Base-by-base conservation (phyloP, 2,797 vertebrate species). In the Mus minutoides region DNA sequence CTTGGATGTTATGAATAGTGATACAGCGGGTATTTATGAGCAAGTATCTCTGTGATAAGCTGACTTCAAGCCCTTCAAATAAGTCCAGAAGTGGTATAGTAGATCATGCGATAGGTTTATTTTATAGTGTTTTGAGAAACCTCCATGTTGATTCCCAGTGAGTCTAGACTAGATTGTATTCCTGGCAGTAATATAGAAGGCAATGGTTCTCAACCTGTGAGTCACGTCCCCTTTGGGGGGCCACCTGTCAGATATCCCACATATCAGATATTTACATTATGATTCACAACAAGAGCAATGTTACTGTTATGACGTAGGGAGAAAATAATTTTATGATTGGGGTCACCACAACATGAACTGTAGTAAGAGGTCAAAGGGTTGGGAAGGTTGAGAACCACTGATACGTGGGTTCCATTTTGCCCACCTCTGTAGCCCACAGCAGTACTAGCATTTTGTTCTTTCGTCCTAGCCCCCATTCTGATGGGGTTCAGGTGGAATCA, bases 391-490 rank as follows among this genome's bases (percentile, higher is more conserved):
- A n/a, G 31, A 85, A 49, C 6, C 31, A 14, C 1, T n/a, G 60
- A 6, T n/a, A 13, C 3, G 19, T 3, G 2, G 13, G 24, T 12
- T 87, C 14, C 49, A n/a, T 56, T 19, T 54, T 3, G 0, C 11
- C 24, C 24, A 56, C 64, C 49, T 22, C 62, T 21, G 34, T 21
- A 67, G 3, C 49, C 49, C 16, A 40, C 49, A 29, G 6, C 34
- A 10, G 12, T 29, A 49, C 67, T 52, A 29, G 64, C 22, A 11
- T 54, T 26, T 26, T 87, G 22, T 3, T 22, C 10, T 37, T 6
- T 73, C 49, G 12, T 40, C 12, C 24, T 69, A n/a, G 24, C 26
- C 2, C 4, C 3, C 67, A 40, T 56, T 40, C 49, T 40, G 85
- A 71, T 1, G 0, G 49, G 67, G 4, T 19, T 29, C 24, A 73